A percentile compares a stretch with the other conserved stretches of the same genome.
Evolutionary conservation across 2,113 vertebrate genomes (phyloP).

Genomic region (Typhlomys cinereus): DNA sequence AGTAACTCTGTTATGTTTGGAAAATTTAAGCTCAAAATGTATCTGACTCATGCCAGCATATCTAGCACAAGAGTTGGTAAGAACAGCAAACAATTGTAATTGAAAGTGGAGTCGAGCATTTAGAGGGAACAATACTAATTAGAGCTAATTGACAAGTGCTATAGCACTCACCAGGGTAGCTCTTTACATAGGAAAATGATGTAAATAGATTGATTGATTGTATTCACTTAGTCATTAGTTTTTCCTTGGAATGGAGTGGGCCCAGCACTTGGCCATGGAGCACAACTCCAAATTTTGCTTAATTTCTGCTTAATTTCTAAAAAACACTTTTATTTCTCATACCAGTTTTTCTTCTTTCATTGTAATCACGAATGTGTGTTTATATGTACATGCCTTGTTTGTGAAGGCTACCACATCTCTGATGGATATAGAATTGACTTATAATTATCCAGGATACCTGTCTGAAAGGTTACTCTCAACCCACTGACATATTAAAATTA

Average conservation of each 20-base stretch:
- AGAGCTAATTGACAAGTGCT: constrained; percentile 77
- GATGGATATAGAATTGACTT: not conserved
- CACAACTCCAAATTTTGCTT: constrained; percentile 55
- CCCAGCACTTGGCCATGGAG: constrained; percentile 51
- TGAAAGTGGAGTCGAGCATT: constrained; percentile 71
- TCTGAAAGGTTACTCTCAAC: not conserved
- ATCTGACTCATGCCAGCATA: constrained; percentile 19
- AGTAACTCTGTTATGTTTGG: not conserved
- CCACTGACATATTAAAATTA: not conserved
- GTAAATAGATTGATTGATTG: constrained; percentile 74
- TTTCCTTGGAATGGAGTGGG: constrained; percentile 55
- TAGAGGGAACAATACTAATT: constrained; percentile 75
- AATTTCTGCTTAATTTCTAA: constrained; percentile 51
- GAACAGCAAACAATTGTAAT: constrained; percentile 61
- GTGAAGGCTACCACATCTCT: not conserved
- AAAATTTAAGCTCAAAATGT: constrained; percentile 14
- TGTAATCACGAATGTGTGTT: not conserved
- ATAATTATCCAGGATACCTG: not conserved
- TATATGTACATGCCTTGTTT: not conserved
- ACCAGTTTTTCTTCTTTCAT: not conserved
- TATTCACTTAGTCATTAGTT: constrained; percentile 67
- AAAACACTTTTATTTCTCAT: constrained; percentile 47
- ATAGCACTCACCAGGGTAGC: constrained; percentile 72
- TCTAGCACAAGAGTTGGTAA: constrained; percentile 59
- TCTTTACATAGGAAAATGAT: constrained; percentile 76